Percentiles rank a stretch among this genome's conserved stretches.
These are phyloP conservation scores for Platichthys stellatus DNA, from an alignment of 2,113 vertebrate genomes.

Conservation along the genomic window DNA sequence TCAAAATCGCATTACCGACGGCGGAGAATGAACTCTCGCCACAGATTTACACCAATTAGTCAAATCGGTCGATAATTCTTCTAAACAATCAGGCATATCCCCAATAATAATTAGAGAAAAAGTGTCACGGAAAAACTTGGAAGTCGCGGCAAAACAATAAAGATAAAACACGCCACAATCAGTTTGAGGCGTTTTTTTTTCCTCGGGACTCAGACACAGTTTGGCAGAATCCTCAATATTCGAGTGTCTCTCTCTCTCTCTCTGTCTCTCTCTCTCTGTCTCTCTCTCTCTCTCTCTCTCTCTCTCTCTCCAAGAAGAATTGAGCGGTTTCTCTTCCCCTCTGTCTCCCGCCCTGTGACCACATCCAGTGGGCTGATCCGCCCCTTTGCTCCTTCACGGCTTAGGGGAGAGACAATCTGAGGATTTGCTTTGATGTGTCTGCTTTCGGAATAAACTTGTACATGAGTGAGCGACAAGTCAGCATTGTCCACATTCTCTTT, in stretches of 20 bases:
- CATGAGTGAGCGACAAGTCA: constrained; percentile 50
- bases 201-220: background rate
- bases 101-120: background rate
- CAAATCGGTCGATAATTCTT: background rate
- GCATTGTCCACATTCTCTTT: constrained; percentile 10
- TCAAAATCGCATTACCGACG: background rate
- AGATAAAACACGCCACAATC: no score
- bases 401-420: constrained; percentile 51
- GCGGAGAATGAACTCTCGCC: background rate
- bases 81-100: background rate
- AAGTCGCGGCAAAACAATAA: no score
- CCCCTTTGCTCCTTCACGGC: constrained; percentile 48
- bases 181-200: background rate
- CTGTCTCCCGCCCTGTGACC: constrained; percentile 26
- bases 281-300: no score
- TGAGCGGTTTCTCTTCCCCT: constrained; percentile 24
- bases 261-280: constrained; percentile 8
- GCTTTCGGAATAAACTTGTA: constrained; percentile 47
- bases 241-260: no score
- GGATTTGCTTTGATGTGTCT: constrained; percentile 56
- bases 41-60: background rate
- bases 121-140: background rate
- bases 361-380: constrained; percentile 52
- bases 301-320: constrained; percentile 44
- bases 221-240: constrained; percentile 20